These are phyloP conservation scores for Dolomedes plantarius DNA, from an alignment of 2,888 invertebrate genomes.

Conservation along the genomic window DNA sequence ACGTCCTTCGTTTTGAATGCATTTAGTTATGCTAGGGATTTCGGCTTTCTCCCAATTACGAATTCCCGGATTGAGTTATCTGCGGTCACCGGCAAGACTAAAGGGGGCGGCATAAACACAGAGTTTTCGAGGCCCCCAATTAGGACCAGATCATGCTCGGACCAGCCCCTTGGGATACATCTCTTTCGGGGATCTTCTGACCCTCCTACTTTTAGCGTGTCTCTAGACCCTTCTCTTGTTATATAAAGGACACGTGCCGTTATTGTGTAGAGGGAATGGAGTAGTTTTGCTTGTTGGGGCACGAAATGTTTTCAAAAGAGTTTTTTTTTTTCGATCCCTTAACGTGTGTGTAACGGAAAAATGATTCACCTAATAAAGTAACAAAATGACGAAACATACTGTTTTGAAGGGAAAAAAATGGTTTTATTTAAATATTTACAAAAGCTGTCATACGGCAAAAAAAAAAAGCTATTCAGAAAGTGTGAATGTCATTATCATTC, in stretches of 20 bases:
- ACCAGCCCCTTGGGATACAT: conserved; percentile 20
- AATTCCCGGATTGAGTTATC: neutral
- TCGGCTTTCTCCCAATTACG: neutral
- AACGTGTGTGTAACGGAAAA: too few relatives aligned
- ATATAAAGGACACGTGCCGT: neutral
- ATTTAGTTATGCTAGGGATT: too few relatives aligned
- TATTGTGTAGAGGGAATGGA: neutral
- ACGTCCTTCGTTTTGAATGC: too few relatives aligned
- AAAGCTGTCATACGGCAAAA: too few relatives aligned
- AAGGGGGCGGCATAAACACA: conserved; percentile 36
- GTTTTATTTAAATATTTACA: too few relatives aligned
- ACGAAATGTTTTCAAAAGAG: neutral
- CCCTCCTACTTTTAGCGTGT: neutral
- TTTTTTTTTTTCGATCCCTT: too few relatives aligned
- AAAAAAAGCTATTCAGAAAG: too few relatives aligned
- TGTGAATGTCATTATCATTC: too few relatives aligned
- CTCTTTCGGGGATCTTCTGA: neutral
- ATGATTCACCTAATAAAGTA: too few relatives aligned
- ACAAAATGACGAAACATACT: too few relatives aligned
- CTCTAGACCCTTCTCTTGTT: neutral
- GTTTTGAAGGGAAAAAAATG: too few relatives aligned
- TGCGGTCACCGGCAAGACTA: conserved; percentile 46
- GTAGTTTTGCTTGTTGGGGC: neutral
- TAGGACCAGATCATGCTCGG: conserved; percentile 62
- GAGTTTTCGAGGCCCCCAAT: conserved; percentile 45